phyloP scores from a whole-genome alignment of 1,140 invertebrate genomes.

The Drosophila pseudoobscura region DNA sequence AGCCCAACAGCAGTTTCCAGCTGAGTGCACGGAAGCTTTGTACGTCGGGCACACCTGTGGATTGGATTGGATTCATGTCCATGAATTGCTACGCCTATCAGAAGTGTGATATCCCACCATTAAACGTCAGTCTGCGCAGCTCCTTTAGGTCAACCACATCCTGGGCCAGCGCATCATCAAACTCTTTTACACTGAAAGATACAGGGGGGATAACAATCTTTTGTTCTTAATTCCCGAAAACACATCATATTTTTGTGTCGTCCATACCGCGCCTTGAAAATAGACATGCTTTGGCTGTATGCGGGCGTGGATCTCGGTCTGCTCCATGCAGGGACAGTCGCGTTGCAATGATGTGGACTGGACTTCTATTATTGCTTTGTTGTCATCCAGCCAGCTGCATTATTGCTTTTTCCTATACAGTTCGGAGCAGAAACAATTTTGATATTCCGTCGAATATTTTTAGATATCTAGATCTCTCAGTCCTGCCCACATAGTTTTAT shows the following conservation, averaged over 20 bases:
- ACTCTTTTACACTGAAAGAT: constrained; percentile 88
- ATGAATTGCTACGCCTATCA: neutral
- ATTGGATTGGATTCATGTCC: constrained; percentile 21
- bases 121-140: constrained; percentile 89
- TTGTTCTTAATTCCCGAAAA: neutral
- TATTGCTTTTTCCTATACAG: too few species aligned
- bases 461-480: too few species aligned
- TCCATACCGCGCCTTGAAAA: constrained; percentile 76
- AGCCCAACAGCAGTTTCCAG: constrained; percentile 93
- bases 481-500: too few species aligned
- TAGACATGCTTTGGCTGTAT: constrained; percentile 65
- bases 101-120: constrained; percentile 85
- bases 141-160: constrained; percentile 88
- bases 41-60: constrained; percentile 92
- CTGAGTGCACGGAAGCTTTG: constrained; percentile 89
- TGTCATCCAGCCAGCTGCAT: neutral
- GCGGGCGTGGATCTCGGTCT: neutral
- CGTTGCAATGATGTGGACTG: neutral
- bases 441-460: too few species aligned
- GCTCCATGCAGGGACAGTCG: constrained; percentile 29
- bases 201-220: neutral
- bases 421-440: too few species aligned
- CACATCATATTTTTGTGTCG: neutral
- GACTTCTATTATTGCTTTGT: constrained; percentile 23
- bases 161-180: constrained; percentile 87